Evolutionary conservation across 1,140 invertebrate species (phyloP), one percentile per base, ranked within the genome.

Genomic region (Theocolax elegans): DNA sequence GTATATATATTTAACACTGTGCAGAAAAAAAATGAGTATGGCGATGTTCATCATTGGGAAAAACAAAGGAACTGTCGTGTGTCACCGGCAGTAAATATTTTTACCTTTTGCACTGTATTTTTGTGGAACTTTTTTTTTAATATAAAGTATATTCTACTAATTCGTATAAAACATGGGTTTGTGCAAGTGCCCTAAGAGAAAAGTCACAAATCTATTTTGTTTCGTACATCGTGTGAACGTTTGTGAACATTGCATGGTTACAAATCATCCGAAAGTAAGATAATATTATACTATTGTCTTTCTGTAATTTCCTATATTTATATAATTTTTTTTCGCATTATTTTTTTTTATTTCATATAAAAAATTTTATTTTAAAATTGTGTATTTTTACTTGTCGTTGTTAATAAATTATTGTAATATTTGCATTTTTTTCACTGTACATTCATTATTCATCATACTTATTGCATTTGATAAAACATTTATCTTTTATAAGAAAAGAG

Each of bases 141-240:
- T 58, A 15, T n/a, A 23, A 58, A 42, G 1, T 40, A 58, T 3
- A 4, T 1, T 40, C 0, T 40, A 9, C 8, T 15, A 63, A 46
- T 25, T 2, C 25, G 35, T 3, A 48, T 1, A 46, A 27, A 66
- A 48, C 38, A 99, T 99, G 97, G 97, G 97, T 51, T 88, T 99
- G 23, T 99, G 97, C 86, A 99, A 99, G 84, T 99, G 97, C 87
- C 96, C 97, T 13, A 98, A 98, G 86, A 89, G 94, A 77, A 92
- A 93, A 89, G 96, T 99, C 27, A 99, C 97, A 53, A 98, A 97
- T 87, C 92, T 98, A 80, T 99, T 99, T 88, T 99, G 97, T 88
- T 99, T 98, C 84, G 96, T 98, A 86, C 97, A 99, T 83, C 87
- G 96, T 78, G 97, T 99, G 2, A 99, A 99, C 90, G 97, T 99